Base-by-base conservation (phyloP, 2,797 vertebrate species). In the Esox masquinongy region DNA sequence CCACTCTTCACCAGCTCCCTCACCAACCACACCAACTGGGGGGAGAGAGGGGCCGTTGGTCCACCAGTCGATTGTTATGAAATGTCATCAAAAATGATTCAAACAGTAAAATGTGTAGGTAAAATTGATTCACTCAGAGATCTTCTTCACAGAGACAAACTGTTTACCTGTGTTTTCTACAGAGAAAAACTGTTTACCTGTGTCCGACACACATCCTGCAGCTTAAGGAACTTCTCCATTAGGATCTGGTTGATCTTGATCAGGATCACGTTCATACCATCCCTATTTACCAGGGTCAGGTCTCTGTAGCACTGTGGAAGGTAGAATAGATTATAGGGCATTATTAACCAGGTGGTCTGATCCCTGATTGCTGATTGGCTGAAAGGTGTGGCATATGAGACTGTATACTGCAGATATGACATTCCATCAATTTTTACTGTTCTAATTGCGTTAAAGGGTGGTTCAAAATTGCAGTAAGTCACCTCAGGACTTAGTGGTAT, bases 181-280 rank as follows among this genome's bases (percentile, higher is more conserved):
- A 9, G 22, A 24, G 22, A 61, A 9, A 61, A 24, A 61, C 11
- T 4, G 56, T 50, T 34, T 31, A 95, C 95, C 95, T 96, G 95
- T 1, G 91, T 94, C 15, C 95, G 89, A 49, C 94, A 96, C 3
- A 93, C 88, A 0, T 98, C 97, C 84, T 98, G 97, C 69, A 99
- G 91, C 79, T 97, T 99, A 80, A 97, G 87, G 92, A 97, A 99
- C 82, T 98, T 99, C 83, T 99, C 97, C 97, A 99, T 99, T 3
- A 99, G 94, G 67, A 99, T 93, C 89, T 99, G 97, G 90, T 98
- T 99, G 84, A 99, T 97, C 88, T 99, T 99, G 80, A 94, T 95
- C 80, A 99, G 91, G 0, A 98, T 87, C 0, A 96, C 92, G 61
- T 94, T 97, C 96, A 99, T 97, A 8, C 97, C 97, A 0, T 99